A percentile compares a stretch with the other conserved stretches of the same genome.
Evolutionary conservation across 2,797 vertebrate genomes (phyloP).

Genomic region (Orientallactaga sibirica): DNA sequence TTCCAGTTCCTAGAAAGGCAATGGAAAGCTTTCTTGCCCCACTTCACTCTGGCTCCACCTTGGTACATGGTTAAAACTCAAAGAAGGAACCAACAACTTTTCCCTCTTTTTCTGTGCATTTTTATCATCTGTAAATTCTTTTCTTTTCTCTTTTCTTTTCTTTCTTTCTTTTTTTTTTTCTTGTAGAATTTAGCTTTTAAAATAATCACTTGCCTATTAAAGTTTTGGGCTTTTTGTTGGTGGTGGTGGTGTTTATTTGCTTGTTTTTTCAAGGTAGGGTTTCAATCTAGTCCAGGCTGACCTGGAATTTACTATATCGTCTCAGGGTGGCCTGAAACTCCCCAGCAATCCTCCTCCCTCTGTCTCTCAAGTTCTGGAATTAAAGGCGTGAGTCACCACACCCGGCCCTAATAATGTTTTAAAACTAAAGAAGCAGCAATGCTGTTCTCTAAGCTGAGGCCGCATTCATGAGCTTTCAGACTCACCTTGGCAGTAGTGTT

Average conservation of each 20-base stretch:
- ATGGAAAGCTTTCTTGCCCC: neutral
- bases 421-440: rapidly evolving
- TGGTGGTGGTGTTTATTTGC: too few species aligned
- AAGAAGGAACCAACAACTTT: neutral
- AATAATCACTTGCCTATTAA: neutral
- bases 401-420: neutral
- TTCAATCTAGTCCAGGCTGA: too few species aligned
- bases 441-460: neutral
- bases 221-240: neutral
- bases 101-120: neutral
- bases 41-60: neutral
- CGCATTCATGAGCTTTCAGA: neutral
- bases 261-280: too few species aligned
- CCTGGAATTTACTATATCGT: too few species aligned
- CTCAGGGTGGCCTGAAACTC: too few species aligned
- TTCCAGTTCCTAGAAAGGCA: neutral
- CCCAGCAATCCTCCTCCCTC: too few species aligned
- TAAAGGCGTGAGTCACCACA: too few species aligned
- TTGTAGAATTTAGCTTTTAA: neutral
- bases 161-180: too few species aligned
- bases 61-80: neutral
- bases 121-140: neutral
- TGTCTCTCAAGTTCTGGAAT: too few species aligned
- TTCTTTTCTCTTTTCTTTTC: neutral
- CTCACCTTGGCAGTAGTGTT: neutral